Percentiles rank a stretch among this genome's conserved stretches.
Evolutionary conservation across 2,797 vertebrate species (phyloP).

Genomic region (Smutsia temminckii): DNA sequence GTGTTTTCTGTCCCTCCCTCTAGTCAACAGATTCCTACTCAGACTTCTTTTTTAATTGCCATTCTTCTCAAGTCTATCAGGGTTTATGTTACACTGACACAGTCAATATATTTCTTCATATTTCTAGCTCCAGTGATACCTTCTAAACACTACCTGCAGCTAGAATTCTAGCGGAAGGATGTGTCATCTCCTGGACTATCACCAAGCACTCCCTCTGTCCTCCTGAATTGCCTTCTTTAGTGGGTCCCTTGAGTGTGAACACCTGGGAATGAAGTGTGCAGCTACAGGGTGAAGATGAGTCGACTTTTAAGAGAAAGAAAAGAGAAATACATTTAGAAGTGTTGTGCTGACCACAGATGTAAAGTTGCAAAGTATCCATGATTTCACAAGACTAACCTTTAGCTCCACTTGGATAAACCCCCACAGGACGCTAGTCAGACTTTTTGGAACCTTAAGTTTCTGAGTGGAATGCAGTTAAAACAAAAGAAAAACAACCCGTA

Average conservation of each 20-base stretch:
- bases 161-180: neutral
- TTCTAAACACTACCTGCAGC: neutral
- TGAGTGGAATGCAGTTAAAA: conserved; percentile 22
- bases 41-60: neutral
- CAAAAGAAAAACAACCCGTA: neutral
- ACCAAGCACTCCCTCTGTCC: neutral
- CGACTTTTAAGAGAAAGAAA: neutral
- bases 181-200: neutral
- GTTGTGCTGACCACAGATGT: conserved; percentile 1
- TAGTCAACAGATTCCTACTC: neutral
- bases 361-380: conserved; percentile 51
- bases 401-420: neutral
- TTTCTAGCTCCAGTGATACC: neutral
- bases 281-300: neutral
- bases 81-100: neutral
- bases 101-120: neutral
- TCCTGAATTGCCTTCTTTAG: neutral
- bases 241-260: neutral
- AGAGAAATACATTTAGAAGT: conserved; percentile 31
- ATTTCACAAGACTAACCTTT: conserved; percentile 48
- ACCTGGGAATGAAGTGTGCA: neutral
- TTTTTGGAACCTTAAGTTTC: conserved; percentile 22
- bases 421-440: neutral
- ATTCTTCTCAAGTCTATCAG: neutral
- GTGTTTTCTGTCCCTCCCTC: neutral